Conservation (phyloP, 2,797 vertebrate species). For the Xyrichtys novacula region DNA sequence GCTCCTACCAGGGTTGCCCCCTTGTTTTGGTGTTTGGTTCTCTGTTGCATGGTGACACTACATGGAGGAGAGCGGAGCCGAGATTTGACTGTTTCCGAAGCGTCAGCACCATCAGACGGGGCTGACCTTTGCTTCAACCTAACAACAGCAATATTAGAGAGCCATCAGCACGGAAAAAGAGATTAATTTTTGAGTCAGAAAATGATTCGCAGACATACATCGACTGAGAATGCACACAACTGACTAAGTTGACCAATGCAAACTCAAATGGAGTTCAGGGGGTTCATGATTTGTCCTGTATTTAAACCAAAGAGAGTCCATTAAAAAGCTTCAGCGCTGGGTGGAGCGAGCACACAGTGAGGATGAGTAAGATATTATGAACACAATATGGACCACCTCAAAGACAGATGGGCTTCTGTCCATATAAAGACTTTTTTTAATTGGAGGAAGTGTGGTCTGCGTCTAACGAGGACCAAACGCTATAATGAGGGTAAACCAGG, state of each 20-base stretch:
- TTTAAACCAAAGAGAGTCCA: conserved; percentile 36
- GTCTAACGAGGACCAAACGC: conserved; percentile 50
- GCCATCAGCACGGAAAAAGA: conserved; percentile 60
- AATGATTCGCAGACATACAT: conserved; percentile 49
- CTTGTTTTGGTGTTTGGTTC: conserved; percentile 80
- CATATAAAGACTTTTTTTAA: conserved; percentile 48
- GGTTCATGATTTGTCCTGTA: conserved; percentile 44
- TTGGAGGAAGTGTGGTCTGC: conserved; percentile 37
- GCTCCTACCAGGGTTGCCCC: conserved; percentile 68
- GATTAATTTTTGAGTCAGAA: conserved; percentile 43
- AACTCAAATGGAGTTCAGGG: conserved; percentile 51
- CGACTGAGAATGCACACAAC: conserved; percentile 34
- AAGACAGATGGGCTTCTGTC: conserved; percentile 48
- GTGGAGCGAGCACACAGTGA: conserved; percentile 45
- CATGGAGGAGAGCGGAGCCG: conserved; percentile 43
- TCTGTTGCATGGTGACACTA: conserved; percentile 81
- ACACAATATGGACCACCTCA: conserved; percentile 49
- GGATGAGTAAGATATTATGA: conserved; percentile 67
- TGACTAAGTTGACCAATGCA: conserved; percentile 32
- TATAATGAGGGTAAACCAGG: conserved; percentile 52
- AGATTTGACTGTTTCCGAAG: conserved; percentile 80
- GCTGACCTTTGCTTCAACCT: conserved; percentile 58
- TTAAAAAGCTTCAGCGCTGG: conserved; percentile 47
- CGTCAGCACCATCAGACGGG: conserved; percentile 60
- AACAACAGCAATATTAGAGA: conserved; percentile 60